These are phyloP conservation scores for Chaetophractus vellerosus DNA, from an alignment of 2,797 vertebrate species.

Conservation along the genomic window DNA sequence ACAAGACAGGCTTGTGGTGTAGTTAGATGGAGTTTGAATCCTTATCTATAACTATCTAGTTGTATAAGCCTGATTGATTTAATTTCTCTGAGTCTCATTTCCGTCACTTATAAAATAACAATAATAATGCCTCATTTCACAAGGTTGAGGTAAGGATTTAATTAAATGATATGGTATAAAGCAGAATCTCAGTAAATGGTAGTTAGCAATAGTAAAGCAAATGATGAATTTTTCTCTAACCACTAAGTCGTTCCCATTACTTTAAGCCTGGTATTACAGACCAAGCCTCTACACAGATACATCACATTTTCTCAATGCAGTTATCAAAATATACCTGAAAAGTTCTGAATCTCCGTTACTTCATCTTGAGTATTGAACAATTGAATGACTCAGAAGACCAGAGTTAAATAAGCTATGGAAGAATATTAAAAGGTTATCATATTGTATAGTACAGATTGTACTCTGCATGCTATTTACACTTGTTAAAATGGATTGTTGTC, in stretches of 20 bases:
- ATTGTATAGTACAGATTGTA: background rate
- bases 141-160: background rate
- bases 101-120: background rate
- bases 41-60: background rate
- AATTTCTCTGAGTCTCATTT: background rate
- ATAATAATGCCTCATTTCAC: background rate
- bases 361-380: background rate
- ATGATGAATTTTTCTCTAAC: background rate
- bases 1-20: background rate
- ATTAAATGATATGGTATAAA: background rate
- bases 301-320: background rate
- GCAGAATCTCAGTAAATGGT: background rate
- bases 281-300: background rate
- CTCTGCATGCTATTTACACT: background rate
- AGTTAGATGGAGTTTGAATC: background rate
- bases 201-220: background rate
- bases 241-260: background rate
- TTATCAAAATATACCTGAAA: background rate
- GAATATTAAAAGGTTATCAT: background rate
- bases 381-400: background rate
- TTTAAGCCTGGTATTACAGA: background rate
- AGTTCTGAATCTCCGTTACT: background rate
- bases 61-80: background rate
- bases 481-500: conserved; percentile 22
- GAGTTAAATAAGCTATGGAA: background rate